Percentiles rank a stretch among this genome's conserved stretches.
These are phyloP conservation scores for Abrostola tripartita DNA, from an alignment of 2,888 invertebrate genomes.

Conservation along the genomic window DNA sequence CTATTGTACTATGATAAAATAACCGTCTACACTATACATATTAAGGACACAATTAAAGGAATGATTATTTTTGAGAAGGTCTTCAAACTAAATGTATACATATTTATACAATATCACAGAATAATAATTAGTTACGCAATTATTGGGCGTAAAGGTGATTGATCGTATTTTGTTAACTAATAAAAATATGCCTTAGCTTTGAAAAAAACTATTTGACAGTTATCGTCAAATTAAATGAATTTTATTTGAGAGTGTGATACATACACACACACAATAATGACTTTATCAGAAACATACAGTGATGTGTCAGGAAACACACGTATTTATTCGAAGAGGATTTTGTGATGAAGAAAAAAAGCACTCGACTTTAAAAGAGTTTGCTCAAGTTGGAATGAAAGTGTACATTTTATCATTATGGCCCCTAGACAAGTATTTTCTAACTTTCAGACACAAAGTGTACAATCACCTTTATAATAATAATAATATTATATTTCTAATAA, in stretches of 20 bases:
- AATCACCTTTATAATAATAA: slow-evolving; percentile 31
- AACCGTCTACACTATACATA: slow-evolving; percentile 26
- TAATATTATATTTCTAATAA: slow-evolving; percentile 13
- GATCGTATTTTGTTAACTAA: not conserved
- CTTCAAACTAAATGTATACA: slow-evolving; percentile 33
- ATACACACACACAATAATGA: too few relatives aligned
- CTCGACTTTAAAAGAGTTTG: not conserved
- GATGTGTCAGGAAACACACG: too few relatives aligned
- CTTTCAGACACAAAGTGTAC: not conserved
- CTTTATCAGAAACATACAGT: too few relatives aligned
- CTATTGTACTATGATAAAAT: slow-evolving; percentile 40
- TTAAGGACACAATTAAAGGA: slow-evolving; percentile 34
- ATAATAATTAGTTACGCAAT: slow-evolving; percentile 56
- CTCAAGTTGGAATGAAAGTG: not conserved
- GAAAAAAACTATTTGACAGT: too few relatives aligned
- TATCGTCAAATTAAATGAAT: too few relatives aligned
- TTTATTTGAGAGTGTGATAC: too few relatives aligned
- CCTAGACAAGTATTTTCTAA: not conserved
- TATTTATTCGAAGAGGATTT: too few relatives aligned
- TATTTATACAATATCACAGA: slow-evolving; percentile 81
- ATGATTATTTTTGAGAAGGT: slow-evolving; percentile 40
- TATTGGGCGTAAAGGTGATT: slow-evolving; percentile 30
- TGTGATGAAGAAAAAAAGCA: too few relatives aligned
- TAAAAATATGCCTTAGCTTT: too few relatives aligned
- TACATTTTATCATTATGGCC: not conserved